These are phyloP conservation scores for Euphonia xanthogaster DNA, from an alignment of 2,797 vertebrate species.

Conservation along the genomic window DNA sequence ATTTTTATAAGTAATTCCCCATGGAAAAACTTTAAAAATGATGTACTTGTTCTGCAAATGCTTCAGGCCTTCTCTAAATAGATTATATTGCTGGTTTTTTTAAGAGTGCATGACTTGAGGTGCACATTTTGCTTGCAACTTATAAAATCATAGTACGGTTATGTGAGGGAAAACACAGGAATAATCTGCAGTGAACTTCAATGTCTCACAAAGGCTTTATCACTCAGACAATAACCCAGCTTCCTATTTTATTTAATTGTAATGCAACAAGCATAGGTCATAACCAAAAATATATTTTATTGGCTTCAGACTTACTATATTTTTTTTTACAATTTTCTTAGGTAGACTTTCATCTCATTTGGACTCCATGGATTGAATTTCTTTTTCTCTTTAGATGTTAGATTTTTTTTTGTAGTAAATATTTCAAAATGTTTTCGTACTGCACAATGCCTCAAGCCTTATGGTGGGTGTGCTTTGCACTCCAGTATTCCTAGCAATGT, in stretches of 20 bases:
- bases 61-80: conserved; percentile 63
- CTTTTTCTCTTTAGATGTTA: not conserved
- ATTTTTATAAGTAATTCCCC: conserved; percentile 64
- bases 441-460: not conserved
- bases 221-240: not conserved
- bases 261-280: not conserved
- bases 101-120: conserved; percentile 53
- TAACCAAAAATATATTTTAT: not conserved
- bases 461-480: not conserved
- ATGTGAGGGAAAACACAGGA: not conserved
- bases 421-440: not conserved
- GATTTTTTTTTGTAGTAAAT: not conserved
- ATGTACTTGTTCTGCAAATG: conserved; percentile 57
- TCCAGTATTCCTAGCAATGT: not conserved
- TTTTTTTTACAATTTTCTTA: not conserved
- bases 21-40: conserved; percentile 51
- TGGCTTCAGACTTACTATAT: not conserved
- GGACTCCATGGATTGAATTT: not conserved
- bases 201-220: not conserved
- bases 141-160: not conserved
- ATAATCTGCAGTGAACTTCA: not conserved
- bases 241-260: not conserved
- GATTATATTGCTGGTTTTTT: conserved; percentile 54
- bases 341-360: not conserved
- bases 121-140: conserved; percentile 52